Evolutionary conservation across 2,888 invertebrate genomes (phyloP).

Genomic region (Sericinus montela): DNA sequence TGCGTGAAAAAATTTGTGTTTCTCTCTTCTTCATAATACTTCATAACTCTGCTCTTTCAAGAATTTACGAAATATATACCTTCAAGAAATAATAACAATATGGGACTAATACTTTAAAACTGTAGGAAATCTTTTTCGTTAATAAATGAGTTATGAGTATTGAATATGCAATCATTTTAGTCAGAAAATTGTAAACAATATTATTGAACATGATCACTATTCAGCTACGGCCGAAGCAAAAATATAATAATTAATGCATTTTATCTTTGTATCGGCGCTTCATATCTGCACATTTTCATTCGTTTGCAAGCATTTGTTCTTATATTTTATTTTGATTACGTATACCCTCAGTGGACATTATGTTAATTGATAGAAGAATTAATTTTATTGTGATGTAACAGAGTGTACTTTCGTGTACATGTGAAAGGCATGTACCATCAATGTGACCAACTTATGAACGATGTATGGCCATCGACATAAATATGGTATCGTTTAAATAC

Average conservation of each 20-base stretch:
- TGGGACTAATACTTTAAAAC: too few relatives aligned
- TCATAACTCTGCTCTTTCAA: too few relatives aligned
- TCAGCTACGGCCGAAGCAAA: constrained; percentile 1
- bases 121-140: too few relatives aligned
- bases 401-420: not conserved
- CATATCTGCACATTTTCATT: too few relatives aligned
- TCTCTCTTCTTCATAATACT: too few relatives aligned
- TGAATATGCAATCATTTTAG: too few relatives aligned
- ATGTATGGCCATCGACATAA: not conserved
- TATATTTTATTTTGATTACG: constrained; percentile 4
- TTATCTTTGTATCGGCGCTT: constrained; percentile 2
- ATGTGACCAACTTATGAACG: not conserved
- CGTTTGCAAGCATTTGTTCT: not conserved
- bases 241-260: not conserved
- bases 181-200: too few relatives aligned
- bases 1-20: too few relatives aligned
- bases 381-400: not conserved
- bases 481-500: constrained; percentile 11
- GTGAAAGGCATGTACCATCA: not conserved
- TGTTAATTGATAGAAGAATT: not conserved
- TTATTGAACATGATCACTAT: too few relatives aligned
- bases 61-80: too few relatives aligned
- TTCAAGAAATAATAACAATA: too few relatives aligned
- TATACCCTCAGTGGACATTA: not conserved
- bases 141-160: too few relatives aligned